Base-by-base conservation (phyloP, 2,113 vertebrate species). In the Electrona antarctica region DNA sequence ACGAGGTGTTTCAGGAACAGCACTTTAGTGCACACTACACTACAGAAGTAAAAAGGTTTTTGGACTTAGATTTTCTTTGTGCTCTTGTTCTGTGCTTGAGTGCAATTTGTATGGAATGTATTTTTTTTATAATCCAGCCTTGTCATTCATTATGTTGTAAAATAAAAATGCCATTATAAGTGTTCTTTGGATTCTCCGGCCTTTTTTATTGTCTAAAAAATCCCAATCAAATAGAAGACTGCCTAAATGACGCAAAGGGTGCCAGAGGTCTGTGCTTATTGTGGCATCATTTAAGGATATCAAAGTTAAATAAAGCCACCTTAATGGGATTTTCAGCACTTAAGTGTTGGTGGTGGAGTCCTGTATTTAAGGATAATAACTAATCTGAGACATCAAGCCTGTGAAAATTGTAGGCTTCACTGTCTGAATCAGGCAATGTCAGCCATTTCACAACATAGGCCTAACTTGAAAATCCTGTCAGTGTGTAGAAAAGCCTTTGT, bases 351-450 rank as follows among this genome's bases (percentile, higher is more conserved):
- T 87, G 86, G 85, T 11, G 54, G 64, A 80, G 75, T 87, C 83
- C 90, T 90, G 85, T 90, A 90, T 86, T 92, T 93, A 92, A 76
- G 81, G 86, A 92, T 91, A 89, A 90, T 88, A 74, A 90, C 81
- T 82, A 88, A 91, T 90, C 80, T 11, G 14, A 81, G 64, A 90
- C 85, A 87, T 82, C 67, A 77, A 86, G 74, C 65, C 70, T 62
- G 69, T 56, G 73, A 71, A 88, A 90, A 90, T 89, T 48, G 80
- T n/a, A 84, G 83, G 82, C 83, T 81, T 75, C 58, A 55, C 74
- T 33, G 76, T 87, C 85, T 91, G 64, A 59, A 63, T 79, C 71
- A 74, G 73, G 63, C 82, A 74, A 73, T 62, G 12, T 76, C 71
- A 80, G 75, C 74, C 66, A 21, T 82, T 87, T 85, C 60, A 75